These are phyloP conservation scores for Saccostrea echinata DNA, from an alignment of 1,140 invertebrate species.

Conservation along the genomic window DNA sequence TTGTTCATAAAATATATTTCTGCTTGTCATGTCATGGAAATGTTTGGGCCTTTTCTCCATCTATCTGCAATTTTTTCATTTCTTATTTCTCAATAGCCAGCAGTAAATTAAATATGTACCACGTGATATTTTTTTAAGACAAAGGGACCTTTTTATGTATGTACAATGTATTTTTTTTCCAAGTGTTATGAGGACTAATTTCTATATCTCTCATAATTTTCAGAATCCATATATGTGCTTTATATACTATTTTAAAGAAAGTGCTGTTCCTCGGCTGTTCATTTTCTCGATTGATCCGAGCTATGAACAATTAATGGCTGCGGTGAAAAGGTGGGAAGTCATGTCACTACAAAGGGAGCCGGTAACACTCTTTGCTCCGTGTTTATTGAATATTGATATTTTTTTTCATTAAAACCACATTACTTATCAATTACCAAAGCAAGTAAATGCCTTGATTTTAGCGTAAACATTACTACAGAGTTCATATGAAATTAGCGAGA, in stretches of 20 bases:
- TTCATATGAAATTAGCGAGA: constrained; percentile 14
- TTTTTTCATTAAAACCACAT: constrained; percentile 38
- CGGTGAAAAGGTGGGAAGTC: not conserved
- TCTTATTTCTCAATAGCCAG: no score
- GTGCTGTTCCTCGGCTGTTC: not conserved
- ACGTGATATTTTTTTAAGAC: not conserved
- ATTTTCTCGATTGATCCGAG: not conserved
- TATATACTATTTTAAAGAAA: not conserved
- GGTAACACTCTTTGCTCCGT: not conserved
- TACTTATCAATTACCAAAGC: constrained; percentile 29
- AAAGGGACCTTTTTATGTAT: not conserved
- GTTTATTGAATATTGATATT: constrained; percentile 27
- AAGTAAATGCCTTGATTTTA: constrained; percentile 24
- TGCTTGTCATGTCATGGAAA: not conserved
- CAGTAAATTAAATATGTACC: not conserved
- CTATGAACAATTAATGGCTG: not conserved
- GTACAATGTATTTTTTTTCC: not conserved
- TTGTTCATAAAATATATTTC: not conserved
- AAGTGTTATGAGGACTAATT: not conserved
- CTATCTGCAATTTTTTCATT: not conserved
- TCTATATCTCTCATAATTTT: not conserved
- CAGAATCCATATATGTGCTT: no score
- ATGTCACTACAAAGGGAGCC: not conserved
- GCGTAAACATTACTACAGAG: constrained; percentile 12
- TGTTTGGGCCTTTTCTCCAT: not conserved